Evolutionary conservation across 2,888 invertebrate species (phyloP).

Genomic region (Pharmacophagus antenor): DNA sequence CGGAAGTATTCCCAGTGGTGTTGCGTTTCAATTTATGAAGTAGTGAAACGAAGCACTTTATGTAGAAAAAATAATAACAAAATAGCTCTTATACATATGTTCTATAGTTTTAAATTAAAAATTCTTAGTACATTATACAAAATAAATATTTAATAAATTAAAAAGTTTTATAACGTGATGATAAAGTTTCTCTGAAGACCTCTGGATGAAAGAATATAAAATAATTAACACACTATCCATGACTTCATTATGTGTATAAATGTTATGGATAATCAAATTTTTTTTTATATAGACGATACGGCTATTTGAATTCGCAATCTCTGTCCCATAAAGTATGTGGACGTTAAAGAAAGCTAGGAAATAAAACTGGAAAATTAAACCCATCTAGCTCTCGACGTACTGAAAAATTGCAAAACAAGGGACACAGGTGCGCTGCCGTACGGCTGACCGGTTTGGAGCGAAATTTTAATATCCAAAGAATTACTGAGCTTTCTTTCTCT

Average conservation of each 20-base stretch:
- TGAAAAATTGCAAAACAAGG: conserved; percentile 22
- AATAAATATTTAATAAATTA: no score
- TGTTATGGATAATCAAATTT: background rate
- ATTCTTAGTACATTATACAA: no score
- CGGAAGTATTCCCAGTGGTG: conserved; percentile 16
- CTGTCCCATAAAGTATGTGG: background rate
- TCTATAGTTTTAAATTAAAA: no score
- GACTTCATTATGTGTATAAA: no score
- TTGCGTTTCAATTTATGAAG: conserved; percentile 4
- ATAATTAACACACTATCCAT: no score
- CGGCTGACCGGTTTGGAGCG: conserved; percentile 8
- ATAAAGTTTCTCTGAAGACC: no score
- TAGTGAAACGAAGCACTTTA: no score
- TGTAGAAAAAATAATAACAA: no score
- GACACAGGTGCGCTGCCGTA: conserved; percentile 11
- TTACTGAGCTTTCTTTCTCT: background rate
- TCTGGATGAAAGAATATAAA: background rate
- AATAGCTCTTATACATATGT: no score
- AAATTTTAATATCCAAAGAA: conserved; percentile 26
- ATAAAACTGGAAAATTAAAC: conserved; percentile 11
- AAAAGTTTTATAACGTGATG: no score
- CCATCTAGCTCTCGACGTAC: background rate
- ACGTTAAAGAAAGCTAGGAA: background rate
- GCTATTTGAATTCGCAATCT: background rate
- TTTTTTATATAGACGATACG: background rate